Evolutionary conservation across 2,113 vertebrate genomes (phyloP), one percentile per base, ranked within the genome.

Genomic region (Dasypus novemcinctus): DNA sequence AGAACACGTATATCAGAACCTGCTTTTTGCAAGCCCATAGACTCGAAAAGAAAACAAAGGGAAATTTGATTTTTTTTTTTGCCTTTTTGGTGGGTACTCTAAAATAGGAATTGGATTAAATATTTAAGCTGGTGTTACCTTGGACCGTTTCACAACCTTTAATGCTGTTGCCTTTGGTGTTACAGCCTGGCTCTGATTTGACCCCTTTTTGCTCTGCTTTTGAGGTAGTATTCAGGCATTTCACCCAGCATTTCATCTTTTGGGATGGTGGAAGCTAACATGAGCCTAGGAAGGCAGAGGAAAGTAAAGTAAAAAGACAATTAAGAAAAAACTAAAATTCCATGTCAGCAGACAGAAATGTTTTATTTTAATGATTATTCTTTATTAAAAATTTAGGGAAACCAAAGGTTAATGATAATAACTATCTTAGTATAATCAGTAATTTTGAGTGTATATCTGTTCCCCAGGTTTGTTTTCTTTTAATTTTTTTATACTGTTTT

Each of bases 171-270:
- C 46, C 46, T 49, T 49, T 83, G 29, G 23, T 85, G 33, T 36
- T 82, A n/a, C n/a, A n/a, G 17, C 5, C 36, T 95, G 41, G 9
- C 79, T 78, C 43, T 89, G 36, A 69, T 59, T 57, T 78, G 36
- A 88, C 10, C 36, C 72, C 4, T 91, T 81, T n/a, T 92, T 87
- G n/a, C 71, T 75, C n/a, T 85, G 9, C 38, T 76, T 80, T 75
- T 85, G 41, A 69, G 59, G 25, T 75, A 72, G 41, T 64, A 54
- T 52, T 91, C 13, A 81, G 41, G 46, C 41, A 43, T 96, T 92
- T 82, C 54, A 96, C 68, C 66, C 64, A 92, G 41, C 91, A 0
- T 59, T 96, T 96, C 86, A 80, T 79, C 82, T 94, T 95, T 88
- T 63, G n/a, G 72, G 43, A 61, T 82, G 11, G 59, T 85, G 29